Conservation (phyloP, 2,113 vertebrate species). For the Emydocephalus ijimae region DNA sequence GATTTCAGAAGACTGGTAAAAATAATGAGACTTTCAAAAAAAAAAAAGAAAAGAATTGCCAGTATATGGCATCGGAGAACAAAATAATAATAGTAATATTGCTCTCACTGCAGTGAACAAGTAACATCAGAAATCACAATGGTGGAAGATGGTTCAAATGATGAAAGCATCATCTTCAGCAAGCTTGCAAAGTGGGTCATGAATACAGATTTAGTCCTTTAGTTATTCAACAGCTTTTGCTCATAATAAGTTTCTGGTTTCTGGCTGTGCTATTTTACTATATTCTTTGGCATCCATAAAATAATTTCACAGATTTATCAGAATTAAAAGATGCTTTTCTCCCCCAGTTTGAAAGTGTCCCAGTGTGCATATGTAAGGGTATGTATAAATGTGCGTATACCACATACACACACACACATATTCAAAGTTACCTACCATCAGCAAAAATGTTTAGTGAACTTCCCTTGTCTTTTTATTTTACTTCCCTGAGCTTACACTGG, state of each 20-base stretch:
- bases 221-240: conserved; percentile 65
- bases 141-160: conserved; percentile 44
- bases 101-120: conserved; percentile 67
- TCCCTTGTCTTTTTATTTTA: conserved; percentile 64
- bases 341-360: conserved; percentile 64
- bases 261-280: conserved; percentile 76
- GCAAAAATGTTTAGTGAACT: conserved; percentile 68
- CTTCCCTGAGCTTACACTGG: conserved; percentile 83
- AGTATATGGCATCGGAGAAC: conserved; percentile 51
- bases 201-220: conserved; percentile 56
- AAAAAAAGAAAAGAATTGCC: conserved; percentile 8
- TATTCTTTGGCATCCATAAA: conserved; percentile 82
- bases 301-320: conserved; percentile 67
- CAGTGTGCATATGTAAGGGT: conserved; percentile 55
- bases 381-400: background rate
- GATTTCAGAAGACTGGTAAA: conserved; percentile 56
- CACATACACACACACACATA: background rate
- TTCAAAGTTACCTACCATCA: conserved; percentile 48
- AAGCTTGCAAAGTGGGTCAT: conserved; percentile 61
- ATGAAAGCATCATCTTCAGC: conserved; percentile 56
- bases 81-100: conserved; percentile 13
- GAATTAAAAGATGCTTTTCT: conserved; percentile 67
- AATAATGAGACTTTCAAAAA: background rate
- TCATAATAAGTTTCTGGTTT: conserved; percentile 66
- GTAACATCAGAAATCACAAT: conserved; percentile 63